These are phyloP conservation scores for Chrysolina oricalcia DNA, from an alignment of 2,888 invertebrate species.

Conservation along the genomic window DNA sequence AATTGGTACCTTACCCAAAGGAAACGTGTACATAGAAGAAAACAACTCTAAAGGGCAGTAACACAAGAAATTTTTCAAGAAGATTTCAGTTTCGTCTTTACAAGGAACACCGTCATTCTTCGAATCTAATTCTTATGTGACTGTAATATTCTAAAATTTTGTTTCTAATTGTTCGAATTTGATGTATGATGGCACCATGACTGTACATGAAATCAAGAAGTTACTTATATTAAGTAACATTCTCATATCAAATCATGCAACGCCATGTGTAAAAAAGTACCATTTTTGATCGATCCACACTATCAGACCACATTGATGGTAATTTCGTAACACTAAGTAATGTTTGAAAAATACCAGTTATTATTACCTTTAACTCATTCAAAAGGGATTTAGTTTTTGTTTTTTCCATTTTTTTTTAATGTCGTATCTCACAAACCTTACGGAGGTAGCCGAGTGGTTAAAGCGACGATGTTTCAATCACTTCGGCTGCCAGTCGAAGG, in stretches of 20 bases:
- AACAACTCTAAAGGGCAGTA: slow-evolving; percentile 61
- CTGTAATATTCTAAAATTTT: neutral
- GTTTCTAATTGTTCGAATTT: neutral
- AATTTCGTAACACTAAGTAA: too few species aligned
- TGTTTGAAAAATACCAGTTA: too few species aligned
- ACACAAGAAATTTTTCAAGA: neutral
- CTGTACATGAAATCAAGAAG: slow-evolving; percentile 6
- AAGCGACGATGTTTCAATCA: too few species aligned
- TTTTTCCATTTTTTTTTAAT: too few species aligned
- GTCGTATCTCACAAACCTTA: too few species aligned
- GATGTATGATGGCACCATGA: neutral
- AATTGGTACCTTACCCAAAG: slow-evolving; percentile 65
- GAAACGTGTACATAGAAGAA: slow-evolving; percentile 72
- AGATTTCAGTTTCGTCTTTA: neutral
- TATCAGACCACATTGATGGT: neutral
- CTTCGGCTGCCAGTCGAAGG: too few species aligned
- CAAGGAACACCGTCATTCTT: neutral
- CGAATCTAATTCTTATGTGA: neutral
- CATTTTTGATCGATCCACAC: neutral
- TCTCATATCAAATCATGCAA: neutral
- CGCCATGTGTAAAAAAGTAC: neutral
- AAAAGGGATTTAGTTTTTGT: neutral
- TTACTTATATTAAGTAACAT: slow-evolving; percentile 39
- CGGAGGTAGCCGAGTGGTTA: too few species aligned
- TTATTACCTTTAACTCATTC: neutral